Conservation (phyloP, 2,888 invertebrate genomes). For the Temnothorax rugatulus region DNA sequence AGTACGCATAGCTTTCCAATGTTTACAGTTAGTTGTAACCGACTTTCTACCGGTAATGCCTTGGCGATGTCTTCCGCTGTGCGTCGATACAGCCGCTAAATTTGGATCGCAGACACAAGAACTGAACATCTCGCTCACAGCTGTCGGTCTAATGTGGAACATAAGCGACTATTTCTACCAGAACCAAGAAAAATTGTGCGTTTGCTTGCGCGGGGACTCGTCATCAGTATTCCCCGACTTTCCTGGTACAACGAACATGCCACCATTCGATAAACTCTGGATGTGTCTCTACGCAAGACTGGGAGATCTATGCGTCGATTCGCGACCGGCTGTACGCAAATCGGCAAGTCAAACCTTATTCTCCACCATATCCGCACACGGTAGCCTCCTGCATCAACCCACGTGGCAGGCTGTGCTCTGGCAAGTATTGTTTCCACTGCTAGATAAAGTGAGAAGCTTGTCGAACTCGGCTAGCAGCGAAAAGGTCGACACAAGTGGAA, state of each 20-base stretch:
- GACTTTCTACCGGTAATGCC: constrained; percentile 98
- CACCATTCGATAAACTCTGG: constrained; percentile 97
- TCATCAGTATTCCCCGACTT: constrained; percentile 93
- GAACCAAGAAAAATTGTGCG: constrained; percentile 94
- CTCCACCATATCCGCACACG: constrained; percentile 98
- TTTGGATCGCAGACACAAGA: constrained; percentile 99
- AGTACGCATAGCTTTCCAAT: constrained; percentile 97
- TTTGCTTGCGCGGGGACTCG: constrained; percentile 91
- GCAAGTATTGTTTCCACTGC: constrained; percentile 97
- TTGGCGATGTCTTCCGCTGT: constrained; percentile 95
- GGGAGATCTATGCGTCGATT: constrained; percentile 97
- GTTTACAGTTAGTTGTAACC: constrained; percentile 97
- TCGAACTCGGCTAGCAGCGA: constrained; percentile 91
- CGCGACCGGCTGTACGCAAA: constrained; percentile 97
- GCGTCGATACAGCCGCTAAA: constrained; percentile 96
- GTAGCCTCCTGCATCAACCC: constrained; percentile 93
- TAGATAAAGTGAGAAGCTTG: constrained; percentile 95
- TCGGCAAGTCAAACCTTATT: constrained; percentile 99
- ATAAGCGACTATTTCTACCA: constrained; percentile 99
- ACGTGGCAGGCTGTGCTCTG: constrained; percentile 98
- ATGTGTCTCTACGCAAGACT: constrained; percentile 97
- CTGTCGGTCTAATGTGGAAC: constrained; percentile 99
- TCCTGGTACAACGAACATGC: constrained; percentile 94
- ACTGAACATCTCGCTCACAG: constrained; percentile 98
- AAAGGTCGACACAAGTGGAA: constrained; percentile 96